Evolutionary conservation across 2,113 vertebrate genomes (phyloP).

Genomic region (Coreoperca whiteheadi): DNA sequence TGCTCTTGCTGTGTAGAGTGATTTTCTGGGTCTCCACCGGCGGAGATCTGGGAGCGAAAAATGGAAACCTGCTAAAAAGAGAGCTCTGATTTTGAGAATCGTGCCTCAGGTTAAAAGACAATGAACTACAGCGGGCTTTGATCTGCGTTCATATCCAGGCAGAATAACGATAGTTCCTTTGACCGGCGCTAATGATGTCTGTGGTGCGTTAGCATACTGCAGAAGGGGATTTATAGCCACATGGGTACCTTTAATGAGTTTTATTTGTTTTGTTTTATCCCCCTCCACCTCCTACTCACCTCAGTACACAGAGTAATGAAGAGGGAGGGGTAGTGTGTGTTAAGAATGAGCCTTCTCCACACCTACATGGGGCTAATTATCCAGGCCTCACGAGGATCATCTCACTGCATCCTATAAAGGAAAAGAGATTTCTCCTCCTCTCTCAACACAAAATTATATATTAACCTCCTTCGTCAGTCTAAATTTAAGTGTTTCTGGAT

Average conservation of each 20-base stretch:
- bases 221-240: slow-evolving; percentile 58
- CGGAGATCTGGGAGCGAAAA: slow-evolving; percentile 36
- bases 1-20: slow-evolving; percentile 37
- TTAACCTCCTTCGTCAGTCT: slow-evolving; percentile 56
- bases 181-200: slow-evolving; percentile 73
- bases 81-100: slow-evolving; percentile 62
- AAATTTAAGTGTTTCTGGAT: slow-evolving; percentile 28
- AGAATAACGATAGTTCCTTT: slow-evolving; percentile 70
- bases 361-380: slow-evolving; percentile 76
- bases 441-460: slow-evolving; percentile 33
- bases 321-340: slow-evolving; percentile 42
- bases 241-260: slow-evolving; percentile 72
- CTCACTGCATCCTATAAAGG: slow-evolving; percentile 41
- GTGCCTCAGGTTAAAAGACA: slow-evolving; percentile 69
- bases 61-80: slow-evolving; percentile 65
- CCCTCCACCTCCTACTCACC: slow-evolving; percentile 66
- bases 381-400: slow-evolving; percentile 60
- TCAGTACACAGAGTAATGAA: slow-evolving; percentile 50
- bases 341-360: slow-evolving; percentile 49
- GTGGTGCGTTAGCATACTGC: slow-evolving; percentile 42
- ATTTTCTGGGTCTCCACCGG: slow-evolving; percentile 59
- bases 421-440: slow-evolving; percentile 43
- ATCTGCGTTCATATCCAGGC: slow-evolving; percentile 75
- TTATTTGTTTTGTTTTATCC: slow-evolving; percentile 78
- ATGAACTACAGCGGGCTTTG: slow-evolving; percentile 65